Base-by-base conservation (phyloP, 2,888 invertebrate genomes). In the Scrobipalpa costella region DNA sequence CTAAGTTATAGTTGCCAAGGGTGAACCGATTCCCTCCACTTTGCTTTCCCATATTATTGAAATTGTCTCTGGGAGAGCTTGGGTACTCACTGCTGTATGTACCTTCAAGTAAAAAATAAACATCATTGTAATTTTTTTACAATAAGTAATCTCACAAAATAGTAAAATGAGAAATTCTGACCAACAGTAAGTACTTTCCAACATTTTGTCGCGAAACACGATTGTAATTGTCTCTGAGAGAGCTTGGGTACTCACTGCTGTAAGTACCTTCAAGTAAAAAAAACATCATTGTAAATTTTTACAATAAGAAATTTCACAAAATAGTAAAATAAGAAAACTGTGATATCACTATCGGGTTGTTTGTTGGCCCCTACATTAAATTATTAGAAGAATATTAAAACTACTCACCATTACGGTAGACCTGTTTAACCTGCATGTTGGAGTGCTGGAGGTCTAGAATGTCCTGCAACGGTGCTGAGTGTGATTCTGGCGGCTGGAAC, bases 401-500 rank as follows among this genome's bases (percentile, higher is more conserved):
- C 3, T 7, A 84, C 87, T 87, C 85, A 86, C 93, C 93, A 80
- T 93, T 93, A 72, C 93, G 92, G 77, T 91, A 93, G 71, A 84
- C 84, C 72, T 86, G 84, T 83, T 92, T 92, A 70, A 86, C 75
- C 77, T 92, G 91, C 88, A 88, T 88, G 70, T 84, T 86, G 71
- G 93, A 85, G 78, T 93, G 93, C 82, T 94, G 94, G 92, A 95
- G 93, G 81, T 95, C 94, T 92, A 96, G 94, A 88, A 95, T 96
- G 85, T 96, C 96, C 85, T 96, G 94, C 92, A 96, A 94, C 83
- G 96, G 94, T 88, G 96, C 95, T 85, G 95, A 94, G 92, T 95
- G 95, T 93, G 95, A 94, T 93, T 94, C 94, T 92, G 96, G 96
- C 95, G 96, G 95, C 94, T 96, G 96, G 95, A 96, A 96, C 91